These are phyloP conservation scores for Eptesicus fuscus DNA, from an alignment of 2,113 vertebrate species.

Conservation along the genomic window DNA sequence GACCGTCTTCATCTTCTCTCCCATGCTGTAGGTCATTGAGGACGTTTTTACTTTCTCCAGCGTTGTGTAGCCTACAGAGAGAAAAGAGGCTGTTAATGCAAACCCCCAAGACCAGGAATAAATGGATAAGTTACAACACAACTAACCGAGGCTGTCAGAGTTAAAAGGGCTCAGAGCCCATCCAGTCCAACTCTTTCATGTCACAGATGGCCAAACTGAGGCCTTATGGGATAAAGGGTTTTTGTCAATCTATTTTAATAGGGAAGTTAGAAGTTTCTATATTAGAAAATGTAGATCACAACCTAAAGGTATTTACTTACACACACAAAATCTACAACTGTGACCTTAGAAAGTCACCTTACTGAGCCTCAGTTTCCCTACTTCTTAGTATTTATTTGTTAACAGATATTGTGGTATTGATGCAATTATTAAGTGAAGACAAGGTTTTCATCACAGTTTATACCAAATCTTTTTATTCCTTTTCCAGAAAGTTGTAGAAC, in stretches of 20 bases:
- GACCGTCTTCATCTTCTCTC: slow-evolving; percentile 71
- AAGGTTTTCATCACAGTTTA: not conserved
- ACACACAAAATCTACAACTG: not conserved
- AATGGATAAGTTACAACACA: not conserved
- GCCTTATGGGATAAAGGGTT: not conserved
- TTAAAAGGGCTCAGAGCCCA: not conserved
- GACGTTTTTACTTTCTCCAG: slow-evolving; percentile 44
- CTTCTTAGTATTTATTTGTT: not conserved
- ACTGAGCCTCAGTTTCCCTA: not conserved
- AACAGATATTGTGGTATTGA: not conserved
- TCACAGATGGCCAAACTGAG: not conserved
- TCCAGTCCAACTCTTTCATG: not conserved
- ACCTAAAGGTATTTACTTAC: not conserved
- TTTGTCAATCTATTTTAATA: not conserved
- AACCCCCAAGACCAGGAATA: not conserved
- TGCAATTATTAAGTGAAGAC: not conserved
- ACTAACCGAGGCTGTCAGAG: not conserved
- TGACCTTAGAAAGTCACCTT: not conserved
- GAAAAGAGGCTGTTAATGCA: slow-evolving; percentile 35
- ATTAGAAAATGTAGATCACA: not conserved
- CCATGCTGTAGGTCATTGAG: not conserved
- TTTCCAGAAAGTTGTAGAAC: not conserved
- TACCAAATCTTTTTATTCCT: not conserved
- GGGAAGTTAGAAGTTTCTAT: not conserved
- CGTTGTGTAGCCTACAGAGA: slow-evolving; percentile 60